Base-by-base conservation (phyloP, 2,888 invertebrate species). In the Drosophila anomelani region DNA sequence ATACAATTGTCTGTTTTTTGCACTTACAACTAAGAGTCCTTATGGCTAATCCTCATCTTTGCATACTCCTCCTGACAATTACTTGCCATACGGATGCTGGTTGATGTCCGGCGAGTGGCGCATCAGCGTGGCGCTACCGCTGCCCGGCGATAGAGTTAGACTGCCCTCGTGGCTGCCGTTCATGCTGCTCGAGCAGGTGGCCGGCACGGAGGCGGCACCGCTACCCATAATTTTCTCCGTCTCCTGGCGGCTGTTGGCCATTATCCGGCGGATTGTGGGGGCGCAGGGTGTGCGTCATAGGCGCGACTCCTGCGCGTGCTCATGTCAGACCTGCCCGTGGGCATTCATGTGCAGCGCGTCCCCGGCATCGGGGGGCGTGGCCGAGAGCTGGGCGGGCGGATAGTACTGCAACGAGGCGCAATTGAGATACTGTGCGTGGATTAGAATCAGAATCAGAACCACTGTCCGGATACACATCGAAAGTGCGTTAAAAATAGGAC, bases 291-390 rank as follows among this genome's bases (percentile, higher is more conserved):
- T 92, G 78, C 92, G 92, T 92, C 92, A 92, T 81, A 92, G 92
- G 73, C 92, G 91, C 93, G 93, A 94, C 93, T 94, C 85, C 93
- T 94, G 94, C 93, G 94, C 94, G 86, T 92, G 92, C 91, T 94
- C 93, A 93, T 94, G 95, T 96, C 96, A 97, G 93, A 97, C 97
- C 92, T 97, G 97, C 81, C 96, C 96, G 92, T 97, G 96, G 23
- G 95, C 96, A 92, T 96, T 96, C 93, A 96, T 96, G 93, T 96
- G 96, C 66, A 96, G 94, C 77, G 95, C 95, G 88, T 97, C 97
- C 88, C 94, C 96, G 90, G 94, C 94, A 89, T 95, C 95, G 78
- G 94, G 93, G 53, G 94, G 94, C 32, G 76, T 74, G 13, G 81
- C 73, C n/a, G 80, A 76, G 89, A 96, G 95, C 93, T 96, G 96